Base-by-base conservation (phyloP, 2,113 vertebrate genomes). In the Fregetta grallaria region DNA sequence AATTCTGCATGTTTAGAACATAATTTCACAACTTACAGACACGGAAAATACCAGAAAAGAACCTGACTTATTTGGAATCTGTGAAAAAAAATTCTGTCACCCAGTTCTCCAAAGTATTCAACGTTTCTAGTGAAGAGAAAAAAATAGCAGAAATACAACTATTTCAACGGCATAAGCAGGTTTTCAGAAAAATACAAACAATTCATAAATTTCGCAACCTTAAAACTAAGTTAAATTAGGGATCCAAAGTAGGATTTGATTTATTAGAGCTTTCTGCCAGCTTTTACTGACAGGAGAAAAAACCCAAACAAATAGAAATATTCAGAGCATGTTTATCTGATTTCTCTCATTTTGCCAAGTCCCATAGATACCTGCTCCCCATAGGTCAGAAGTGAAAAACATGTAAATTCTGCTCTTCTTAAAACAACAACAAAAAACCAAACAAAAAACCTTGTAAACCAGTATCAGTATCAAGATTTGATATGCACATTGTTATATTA, bases 81-180 rank as follows among this genome's bases (percentile, higher is more conserved):
- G 91, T 78, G 97, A 97, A 97, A 99, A 99, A 95, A 92, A 99
- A 98, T 14, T 98, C 98, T 87, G 97, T 98, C 68, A 99, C 98
- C 97, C 98, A 98, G 36, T 98, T 98, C 97, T 99, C 98, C 97
- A 98, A 98, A 40, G 97, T 97, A 77, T 99, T 98, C 97, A 99
- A 81, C 3, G 89, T 98, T 97, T 99, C 98, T 99, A 87, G 61
- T 55, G 78, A 61, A 45, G 34, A 58, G 45, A 14, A 95, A 65
- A 92, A 68, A 71, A 66, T 10, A 50, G 36, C 40, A 58, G 74
- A 94, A 93, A 97, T 47, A 20, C 27, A 95, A 94, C 34, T 73
- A 74, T 47, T 61, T 58, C 42, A 83, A 71, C 5, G 10, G 27
- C 74, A 62, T 6, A 22, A 65, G 25, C 32, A 71, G 20, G 6